Percentiles rank a stretch among this genome's conserved stretches.
phyloP scores from a whole-genome alignment of 2,797 vertebrate genomes.

The Premnoplex brunnescens region DNA sequence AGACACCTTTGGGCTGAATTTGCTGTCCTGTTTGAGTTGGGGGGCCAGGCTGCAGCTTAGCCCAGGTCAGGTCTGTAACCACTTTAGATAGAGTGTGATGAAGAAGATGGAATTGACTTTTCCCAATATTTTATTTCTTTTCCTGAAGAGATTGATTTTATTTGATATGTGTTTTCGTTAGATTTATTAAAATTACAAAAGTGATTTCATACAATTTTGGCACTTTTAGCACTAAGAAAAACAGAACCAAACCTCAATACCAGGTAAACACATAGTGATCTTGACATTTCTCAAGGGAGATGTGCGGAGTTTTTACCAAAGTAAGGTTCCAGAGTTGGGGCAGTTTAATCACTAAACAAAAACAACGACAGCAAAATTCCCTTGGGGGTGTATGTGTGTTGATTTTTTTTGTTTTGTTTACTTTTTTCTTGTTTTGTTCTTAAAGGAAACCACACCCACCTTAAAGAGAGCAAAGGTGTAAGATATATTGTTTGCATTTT shows the following conservation, averaged over 20 bases:
- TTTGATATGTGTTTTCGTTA: neutral
- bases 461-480: neutral
- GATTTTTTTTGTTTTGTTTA: neutral
- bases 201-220: neutral
- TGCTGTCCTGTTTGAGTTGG: rapidly evolving
- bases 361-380: neutral
- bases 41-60: neutral
- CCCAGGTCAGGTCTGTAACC: neutral
- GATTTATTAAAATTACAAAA: neutral
- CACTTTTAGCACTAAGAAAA: neutral
- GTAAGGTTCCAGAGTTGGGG: neutral
- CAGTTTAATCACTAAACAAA: neutral
- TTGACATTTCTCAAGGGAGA: neutral
- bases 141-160: neutral
- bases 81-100: neutral
- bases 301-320: neutral
- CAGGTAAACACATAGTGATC: neutral
- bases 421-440: neutral
- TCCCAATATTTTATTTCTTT: neutral
- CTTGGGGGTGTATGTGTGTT: neutral
- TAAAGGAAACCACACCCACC: neutral
- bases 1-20: neutral
- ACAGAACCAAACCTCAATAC: neutral
- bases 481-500: neutral
- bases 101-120: neutral